Evolutionary conservation across 2,797 vertebrate species (phyloP).

Genomic region (Ceryle rudis): DNA sequence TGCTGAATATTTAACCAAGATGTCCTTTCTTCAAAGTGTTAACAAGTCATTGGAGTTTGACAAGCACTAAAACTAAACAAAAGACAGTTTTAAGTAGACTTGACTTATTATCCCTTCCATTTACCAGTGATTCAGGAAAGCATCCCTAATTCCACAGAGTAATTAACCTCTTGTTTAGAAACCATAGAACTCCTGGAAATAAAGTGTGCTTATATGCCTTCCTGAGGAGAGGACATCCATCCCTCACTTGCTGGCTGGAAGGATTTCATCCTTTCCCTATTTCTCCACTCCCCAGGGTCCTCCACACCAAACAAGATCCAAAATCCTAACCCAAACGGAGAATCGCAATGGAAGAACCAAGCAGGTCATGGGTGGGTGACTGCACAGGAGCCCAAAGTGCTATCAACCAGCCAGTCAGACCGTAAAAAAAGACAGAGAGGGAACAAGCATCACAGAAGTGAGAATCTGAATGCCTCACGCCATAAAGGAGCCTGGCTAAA

Average conservation of each 20-base stretch:
- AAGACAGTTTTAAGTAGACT: conserved; percentile 19
- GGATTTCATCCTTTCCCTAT: background rate
- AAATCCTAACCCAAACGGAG: background rate
- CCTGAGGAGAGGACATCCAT: background rate
- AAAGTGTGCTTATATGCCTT: background rate
- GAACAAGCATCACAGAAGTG: conserved; percentile 29
- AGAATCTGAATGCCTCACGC: conserved; percentile 52
- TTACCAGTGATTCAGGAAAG: background rate
- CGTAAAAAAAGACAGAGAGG: background rate
- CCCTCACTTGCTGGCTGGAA: background rate
- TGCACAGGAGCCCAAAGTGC: background rate
- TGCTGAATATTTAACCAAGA: conserved; percentile 64
- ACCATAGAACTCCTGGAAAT: conserved; percentile 1
- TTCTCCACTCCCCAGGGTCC: background rate
- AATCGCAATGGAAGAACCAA: background rate
- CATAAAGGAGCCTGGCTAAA: conserved; percentile 56
- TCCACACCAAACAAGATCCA: background rate
- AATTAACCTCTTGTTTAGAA: conserved; percentile 55
- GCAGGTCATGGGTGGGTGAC: background rate
- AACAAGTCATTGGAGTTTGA: conserved; percentile 47
- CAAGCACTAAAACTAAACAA: conserved; percentile 49
- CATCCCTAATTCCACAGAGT: conserved; percentile 22
- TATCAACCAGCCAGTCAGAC: conserved; percentile 50
- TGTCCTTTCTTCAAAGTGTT: conserved; percentile 14
- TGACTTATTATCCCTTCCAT: conserved; percentile 37